A percentile compares a stretch with the other conserved stretches of the same genome.
Evolutionary conservation across 2,797 vertebrate species (phyloP).

Genomic region (Eulemur albifrons): DNA sequence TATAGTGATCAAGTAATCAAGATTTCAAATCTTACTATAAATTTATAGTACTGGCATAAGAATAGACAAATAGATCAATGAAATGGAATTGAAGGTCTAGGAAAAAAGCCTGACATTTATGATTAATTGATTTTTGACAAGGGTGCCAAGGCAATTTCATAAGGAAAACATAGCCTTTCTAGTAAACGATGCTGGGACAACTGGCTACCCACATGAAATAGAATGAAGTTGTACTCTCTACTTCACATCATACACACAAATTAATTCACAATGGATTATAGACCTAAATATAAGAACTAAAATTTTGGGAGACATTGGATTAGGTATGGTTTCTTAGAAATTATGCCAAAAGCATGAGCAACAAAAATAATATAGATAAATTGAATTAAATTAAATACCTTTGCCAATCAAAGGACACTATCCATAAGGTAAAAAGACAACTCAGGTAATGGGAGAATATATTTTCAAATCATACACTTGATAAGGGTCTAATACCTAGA

Average conservation of each 20-base stretch:
- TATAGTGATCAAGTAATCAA: not conserved
- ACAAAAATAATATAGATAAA: not conserved
- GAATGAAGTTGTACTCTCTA: not conserved
- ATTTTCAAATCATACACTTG: not conserved
- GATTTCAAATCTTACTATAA: not conserved
- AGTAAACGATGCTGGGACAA: not conserved
- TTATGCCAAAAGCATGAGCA: not conserved
- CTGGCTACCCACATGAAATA: not conserved
- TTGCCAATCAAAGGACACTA: not conserved
- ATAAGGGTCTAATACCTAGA: not conserved
- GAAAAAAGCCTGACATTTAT: not conserved
- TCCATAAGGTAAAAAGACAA: not conserved
- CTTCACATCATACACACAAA: not conserved
- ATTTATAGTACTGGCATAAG: not conserved
- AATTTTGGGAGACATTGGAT: not conserved
- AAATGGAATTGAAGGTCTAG: not conserved
- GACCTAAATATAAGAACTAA: not conserved
- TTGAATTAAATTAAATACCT: not conserved
- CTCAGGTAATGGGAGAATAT: not conserved
- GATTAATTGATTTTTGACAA: conserved; percentile 8
- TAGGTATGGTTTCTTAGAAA: not conserved
- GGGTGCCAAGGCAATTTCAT: not conserved
- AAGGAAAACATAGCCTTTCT: not conserved
- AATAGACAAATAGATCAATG: not conserved
- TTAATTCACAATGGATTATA: not conserved